These are phyloP conservation scores for Periparus ater DNA, from an alignment of 2,797 vertebrate species.

Conservation along the genomic window DNA sequence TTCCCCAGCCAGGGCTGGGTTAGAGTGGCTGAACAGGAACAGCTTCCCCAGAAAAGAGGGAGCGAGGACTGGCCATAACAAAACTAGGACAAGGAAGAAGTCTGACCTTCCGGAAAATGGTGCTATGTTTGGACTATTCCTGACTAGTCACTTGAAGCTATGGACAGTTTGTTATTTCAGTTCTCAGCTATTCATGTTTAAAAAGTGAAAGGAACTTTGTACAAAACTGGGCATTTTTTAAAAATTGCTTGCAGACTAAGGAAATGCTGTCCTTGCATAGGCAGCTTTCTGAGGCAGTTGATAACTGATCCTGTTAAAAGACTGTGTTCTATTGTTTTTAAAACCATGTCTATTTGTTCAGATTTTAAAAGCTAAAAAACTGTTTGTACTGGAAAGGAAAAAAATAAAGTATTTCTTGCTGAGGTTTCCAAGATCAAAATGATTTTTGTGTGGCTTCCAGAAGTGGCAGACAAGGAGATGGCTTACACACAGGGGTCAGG, in stretches of 20 bases:
- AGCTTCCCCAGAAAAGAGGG: not conserved
- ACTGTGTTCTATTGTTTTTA: not conserved
- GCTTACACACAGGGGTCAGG: not conserved
- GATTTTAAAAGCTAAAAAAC: conserved; percentile 33
- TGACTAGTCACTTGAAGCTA: conserved; percentile 50
- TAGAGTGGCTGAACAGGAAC: not conserved
- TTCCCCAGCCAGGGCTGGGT: not conserved
- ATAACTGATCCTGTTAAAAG: not conserved
- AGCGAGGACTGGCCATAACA: not conserved
- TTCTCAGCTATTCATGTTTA: conserved; percentile 31
- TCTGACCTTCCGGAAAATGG: conserved; percentile 8
- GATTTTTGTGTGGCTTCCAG: not conserved
- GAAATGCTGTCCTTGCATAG: not conserved
- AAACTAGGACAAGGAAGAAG: not conserved
- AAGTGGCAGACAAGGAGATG: not conserved
- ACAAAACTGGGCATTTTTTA: conserved; percentile 1
- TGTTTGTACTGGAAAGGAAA: conserved; percentile 45
- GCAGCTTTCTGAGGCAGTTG: not conserved
- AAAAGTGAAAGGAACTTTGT: conserved; percentile 17
- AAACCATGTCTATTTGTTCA: conserved; percentile 45
- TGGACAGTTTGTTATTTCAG: not conserved
- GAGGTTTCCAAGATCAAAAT: conserved; percentile 1
- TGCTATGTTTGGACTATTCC: conserved; percentile 48
- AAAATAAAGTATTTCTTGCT: conserved; percentile 43
- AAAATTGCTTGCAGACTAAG: not conserved